Base-by-base conservation (phyloP, 2,888 invertebrate genomes). In the Spilarctia lutea region DNA sequence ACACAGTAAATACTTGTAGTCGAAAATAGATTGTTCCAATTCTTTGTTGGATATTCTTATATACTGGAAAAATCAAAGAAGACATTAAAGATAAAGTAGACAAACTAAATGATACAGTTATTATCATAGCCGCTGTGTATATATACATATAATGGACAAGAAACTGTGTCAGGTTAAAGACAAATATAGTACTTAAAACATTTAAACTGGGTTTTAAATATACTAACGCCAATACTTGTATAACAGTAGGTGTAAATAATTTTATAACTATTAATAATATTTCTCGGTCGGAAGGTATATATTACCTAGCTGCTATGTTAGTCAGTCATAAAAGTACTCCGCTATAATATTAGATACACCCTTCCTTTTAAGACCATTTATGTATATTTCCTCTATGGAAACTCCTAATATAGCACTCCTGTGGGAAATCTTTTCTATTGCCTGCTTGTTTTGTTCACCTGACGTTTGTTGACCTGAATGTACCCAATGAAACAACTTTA, bases 341-440 rank as follows among this genome's bases (percentile, higher is more conserved):
- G 75, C 83, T 79, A 83, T 85, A 78, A 88, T 86, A 87, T 79
- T 79, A 81, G 78, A 75, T 75, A 76, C 80, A 79, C 79, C 79
- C 74, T 83, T 83, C 82, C 83, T 88, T 86, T 88, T 86, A 82
- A 81, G 76, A 80, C 85, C 83, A 84, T 84, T 84, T 86, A 86
- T 85, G 85, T 84, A 85, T 83, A 84, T 88, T 90, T 88, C 80
- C 87, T 87, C 86, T 89, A 90, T 92, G 88, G 87, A 91, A 92
- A 92, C 88, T 91, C 89, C 91, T 93, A 92, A 93, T 92, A 90
- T 91, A 91, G 86, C 82, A 87, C 88, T 88, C 94, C 89, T 92
- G 11, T 75, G 94, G 94, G 94, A 94, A 94, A 94, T 94, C 89
- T 91, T 85, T 89, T 90, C 89, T 92, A 94, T 94, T 91, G 93